These are phyloP conservation scores for Oscheius sp. DNA, from an alignment of 2,888 invertebrate genomes.

Conservation along the genomic window DNA sequence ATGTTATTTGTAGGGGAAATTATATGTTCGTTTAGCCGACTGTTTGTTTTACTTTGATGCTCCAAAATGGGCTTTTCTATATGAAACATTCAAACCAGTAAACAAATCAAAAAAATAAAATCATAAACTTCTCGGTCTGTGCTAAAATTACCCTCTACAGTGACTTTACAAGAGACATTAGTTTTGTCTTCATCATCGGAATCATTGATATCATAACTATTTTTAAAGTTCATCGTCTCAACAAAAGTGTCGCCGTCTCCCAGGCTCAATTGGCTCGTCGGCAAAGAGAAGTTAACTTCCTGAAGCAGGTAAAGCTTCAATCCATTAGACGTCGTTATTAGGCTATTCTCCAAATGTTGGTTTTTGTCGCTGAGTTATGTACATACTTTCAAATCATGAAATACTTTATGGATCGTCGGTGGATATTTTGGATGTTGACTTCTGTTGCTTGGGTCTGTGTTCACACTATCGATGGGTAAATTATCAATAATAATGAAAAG, in stretches of 20 bases:
- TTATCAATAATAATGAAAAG: too few relatives aligned
- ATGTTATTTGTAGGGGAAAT: background rate
- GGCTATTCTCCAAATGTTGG: conserved; percentile 35
- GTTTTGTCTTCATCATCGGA: conserved; percentile 13
- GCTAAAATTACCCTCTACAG: conserved; percentile 18
- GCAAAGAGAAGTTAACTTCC: background rate
- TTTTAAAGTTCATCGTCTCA: conserved; percentile 10
- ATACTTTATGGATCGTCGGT: conserved; percentile 25
- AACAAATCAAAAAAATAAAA: background rate
- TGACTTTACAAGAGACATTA: conserved; percentile 16
- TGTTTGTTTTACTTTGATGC: conserved; percentile 7
- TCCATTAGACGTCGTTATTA: background rate
- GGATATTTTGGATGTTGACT: conserved; percentile 35
- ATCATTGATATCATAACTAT: conserved; percentile 17
- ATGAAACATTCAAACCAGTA: conserved; percentile 1
- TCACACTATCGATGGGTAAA: conserved; percentile 38
- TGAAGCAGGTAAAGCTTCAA: conserved; percentile 28
- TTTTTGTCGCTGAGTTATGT: conserved; percentile 43
- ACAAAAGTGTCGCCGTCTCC: background rate
- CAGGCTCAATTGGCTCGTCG: background rate
- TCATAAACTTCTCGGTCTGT: conserved; percentile 17
- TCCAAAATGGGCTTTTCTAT: conserved; percentile 15
- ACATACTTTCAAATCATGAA: conserved; percentile 38
- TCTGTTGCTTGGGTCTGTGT: conserved; percentile 39
- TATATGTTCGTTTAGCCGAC: too few relatives aligned